A percentile compares a stretch with the other conserved stretches of the same genome.
Conservation (phyloP, 2,888 invertebrate genomes). For the Dendrolimus pini region DNA sequence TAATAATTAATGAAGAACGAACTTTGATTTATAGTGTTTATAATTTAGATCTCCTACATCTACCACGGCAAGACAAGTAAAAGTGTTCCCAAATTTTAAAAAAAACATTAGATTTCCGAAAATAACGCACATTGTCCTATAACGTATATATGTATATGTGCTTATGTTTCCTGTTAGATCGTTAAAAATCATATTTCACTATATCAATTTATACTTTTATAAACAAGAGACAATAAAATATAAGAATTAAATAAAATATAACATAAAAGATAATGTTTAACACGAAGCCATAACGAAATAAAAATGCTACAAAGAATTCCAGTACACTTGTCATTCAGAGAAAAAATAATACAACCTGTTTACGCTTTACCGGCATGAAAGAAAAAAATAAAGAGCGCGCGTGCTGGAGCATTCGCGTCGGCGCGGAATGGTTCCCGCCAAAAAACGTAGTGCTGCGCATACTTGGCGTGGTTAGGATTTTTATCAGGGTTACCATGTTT, state of each 20-base stretch:
- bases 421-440: conserved; percentile 40
- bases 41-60: too few relatives aligned
- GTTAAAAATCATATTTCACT: too few relatives aligned
- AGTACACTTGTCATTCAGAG: conserved; percentile 31
- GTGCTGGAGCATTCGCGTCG: conserved; percentile 62
- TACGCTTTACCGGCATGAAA: conserved; percentile 36
- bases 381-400: conserved; percentile 38
- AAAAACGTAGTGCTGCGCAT: conserved; percentile 57
- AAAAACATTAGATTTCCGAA: too few relatives aligned
- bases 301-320: conserved; percentile 24
- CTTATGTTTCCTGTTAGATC: too few relatives aligned
- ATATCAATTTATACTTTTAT: too few relatives aligned
- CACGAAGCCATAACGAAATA: conserved; percentile 9
- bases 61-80: too few relatives aligned
- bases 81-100: too few relatives aligned
- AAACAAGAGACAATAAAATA: background rate
- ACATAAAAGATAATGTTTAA: background rate
- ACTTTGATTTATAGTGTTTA: too few relatives aligned
- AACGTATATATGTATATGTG: too few relatives aligned
- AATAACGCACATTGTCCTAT: too few relatives aligned
- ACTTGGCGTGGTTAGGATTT: conserved; percentile 53
- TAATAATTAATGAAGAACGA: too few relatives aligned
- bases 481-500: conserved; percentile 11
- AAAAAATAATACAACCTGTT: conserved; percentile 55
- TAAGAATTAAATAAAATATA: too few relatives aligned